Percentiles rank a stretch among this genome's conserved stretches.
These are phyloP conservation scores for Lagocephalus sceleratus DNA, from an alignment of 2,797 vertebrate genomes.

Conservation along the genomic window DNA sequence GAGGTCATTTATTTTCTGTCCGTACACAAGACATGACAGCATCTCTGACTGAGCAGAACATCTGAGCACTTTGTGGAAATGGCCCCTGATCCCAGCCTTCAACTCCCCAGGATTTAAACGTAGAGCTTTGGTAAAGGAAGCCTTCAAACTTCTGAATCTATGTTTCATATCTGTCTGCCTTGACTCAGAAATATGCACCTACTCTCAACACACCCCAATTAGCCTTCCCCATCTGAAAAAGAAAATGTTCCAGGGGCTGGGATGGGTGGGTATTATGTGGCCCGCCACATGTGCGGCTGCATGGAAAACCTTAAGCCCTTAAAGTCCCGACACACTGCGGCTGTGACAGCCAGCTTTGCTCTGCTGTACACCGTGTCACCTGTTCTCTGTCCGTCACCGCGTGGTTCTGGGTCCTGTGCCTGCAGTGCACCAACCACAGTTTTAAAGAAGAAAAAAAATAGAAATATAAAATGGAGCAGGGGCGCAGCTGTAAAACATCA, in stretches of 20 bases:
- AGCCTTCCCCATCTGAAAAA: constrained; percentile 15
- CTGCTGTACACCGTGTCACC: constrained; percentile 54
- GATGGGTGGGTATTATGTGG: constrained; percentile 17
- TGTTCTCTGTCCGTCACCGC: constrained; percentile 68
- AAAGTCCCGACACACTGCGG: constrained; percentile 46
- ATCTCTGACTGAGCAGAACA: neutral
- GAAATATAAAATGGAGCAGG: too few species aligned
- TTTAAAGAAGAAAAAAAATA: too few species aligned
- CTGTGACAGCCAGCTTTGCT: constrained; percentile 50
- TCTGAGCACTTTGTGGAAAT: neutral
- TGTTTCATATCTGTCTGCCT: neutral
- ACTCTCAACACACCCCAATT: neutral
- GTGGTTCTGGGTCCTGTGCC: constrained; percentile 9
- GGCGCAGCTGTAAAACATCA: too few species aligned
- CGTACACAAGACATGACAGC: neutral
- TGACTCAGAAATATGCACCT: neutral
- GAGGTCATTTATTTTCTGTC: neutral
- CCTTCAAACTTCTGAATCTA: neutral
- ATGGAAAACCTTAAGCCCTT: constrained; percentile 67
- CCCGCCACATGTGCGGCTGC: constrained; percentile 10
- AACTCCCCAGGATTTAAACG: too few species aligned
- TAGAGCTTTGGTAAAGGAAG: neutral
- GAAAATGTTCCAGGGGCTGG: constrained; percentile 18
- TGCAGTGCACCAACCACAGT: too few species aligned
- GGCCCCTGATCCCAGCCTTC: neutral